These are phyloP conservation scores for Agrotis exclamationis DNA, from an alignment of 2,888 invertebrate genomes.

Conservation along the genomic window DNA sequence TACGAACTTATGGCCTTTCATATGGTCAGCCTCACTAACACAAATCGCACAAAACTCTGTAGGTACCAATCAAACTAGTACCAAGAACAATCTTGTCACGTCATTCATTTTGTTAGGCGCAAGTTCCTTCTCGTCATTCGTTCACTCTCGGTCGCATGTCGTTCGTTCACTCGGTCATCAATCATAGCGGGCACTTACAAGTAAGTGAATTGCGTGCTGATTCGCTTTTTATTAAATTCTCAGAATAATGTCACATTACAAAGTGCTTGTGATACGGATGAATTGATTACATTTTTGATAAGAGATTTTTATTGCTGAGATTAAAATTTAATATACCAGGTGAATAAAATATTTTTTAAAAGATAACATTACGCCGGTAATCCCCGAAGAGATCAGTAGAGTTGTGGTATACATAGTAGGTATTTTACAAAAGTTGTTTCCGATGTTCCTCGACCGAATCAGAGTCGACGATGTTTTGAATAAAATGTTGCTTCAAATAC, in stretches of 20 bases:
- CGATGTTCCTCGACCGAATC: too few relatives aligned
- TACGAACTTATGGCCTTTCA: too few relatives aligned
- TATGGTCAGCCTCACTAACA: background rate
- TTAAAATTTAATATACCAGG: background rate
- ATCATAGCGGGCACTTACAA: constrained; percentile 43
- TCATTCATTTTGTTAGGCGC: constrained; percentile 19
- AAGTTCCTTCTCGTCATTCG: constrained; percentile 23
- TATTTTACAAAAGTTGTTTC: too few relatives aligned
- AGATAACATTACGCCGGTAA: too few relatives aligned
- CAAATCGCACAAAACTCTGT: background rate
- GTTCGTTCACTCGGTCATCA: constrained; percentile 42
- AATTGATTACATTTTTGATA: background rate
- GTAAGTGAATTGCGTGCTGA: constrained; percentile 39
- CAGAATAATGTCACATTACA: constrained; percentile 17
- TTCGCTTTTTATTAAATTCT: constrained; percentile 40
- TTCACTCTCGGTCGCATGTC: constrained; percentile 30
- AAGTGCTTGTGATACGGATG: background rate
- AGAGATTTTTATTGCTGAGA: background rate
- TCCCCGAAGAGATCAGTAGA: too few relatives aligned
- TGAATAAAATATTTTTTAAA: too few relatives aligned
- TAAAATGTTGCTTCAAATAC: background rate
- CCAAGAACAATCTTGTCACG: constrained; percentile 11
- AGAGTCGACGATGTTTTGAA: background rate
- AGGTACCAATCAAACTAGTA: constrained; percentile 10
- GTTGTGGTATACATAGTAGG: too few relatives aligned